phyloP scores from a whole-genome alignment of 2,113 vertebrate species.

The Brachypteracias leptosomus region DNA sequence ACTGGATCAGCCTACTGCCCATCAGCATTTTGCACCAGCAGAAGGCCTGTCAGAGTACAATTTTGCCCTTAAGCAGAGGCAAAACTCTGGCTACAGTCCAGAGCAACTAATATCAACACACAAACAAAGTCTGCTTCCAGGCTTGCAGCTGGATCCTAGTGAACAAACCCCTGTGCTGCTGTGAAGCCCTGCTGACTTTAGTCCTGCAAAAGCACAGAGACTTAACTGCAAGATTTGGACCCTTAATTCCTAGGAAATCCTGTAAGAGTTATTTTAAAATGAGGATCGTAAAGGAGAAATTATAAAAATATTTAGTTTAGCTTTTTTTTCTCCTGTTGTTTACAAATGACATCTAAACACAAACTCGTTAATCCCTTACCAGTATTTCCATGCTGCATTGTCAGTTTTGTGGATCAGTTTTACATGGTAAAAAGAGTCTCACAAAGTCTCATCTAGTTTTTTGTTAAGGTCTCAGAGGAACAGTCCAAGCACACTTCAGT shows the following conservation, averaged over 20 bases:
- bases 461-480: background rate
- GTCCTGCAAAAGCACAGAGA: background rate
- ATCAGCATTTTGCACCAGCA: background rate
- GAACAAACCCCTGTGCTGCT: background rate
- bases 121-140: conserved; percentile 17
- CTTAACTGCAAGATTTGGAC: background rate
- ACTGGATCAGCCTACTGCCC: background rate
- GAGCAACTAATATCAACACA: background rate
- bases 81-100: background rate
- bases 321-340: background rate
- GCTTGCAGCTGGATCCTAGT: background rate
- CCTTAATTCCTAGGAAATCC: background rate
- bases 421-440: background rate
- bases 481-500: background rate
- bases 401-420: background rate
- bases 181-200: background rate
- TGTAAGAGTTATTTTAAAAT: background rate
- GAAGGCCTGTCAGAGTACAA: background rate
- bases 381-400: background rate
- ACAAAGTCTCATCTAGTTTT: background rate
- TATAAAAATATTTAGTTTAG: background rate
- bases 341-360: background rate
- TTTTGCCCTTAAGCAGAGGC: background rate
- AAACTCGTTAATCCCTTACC: background rate
- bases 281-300: background rate